Percentiles rank a stretch among this genome's conserved stretches.
Evolutionary conservation across 2,888 invertebrate genomes (phyloP).

Genomic region (Meandrusa payeni): DNA sequence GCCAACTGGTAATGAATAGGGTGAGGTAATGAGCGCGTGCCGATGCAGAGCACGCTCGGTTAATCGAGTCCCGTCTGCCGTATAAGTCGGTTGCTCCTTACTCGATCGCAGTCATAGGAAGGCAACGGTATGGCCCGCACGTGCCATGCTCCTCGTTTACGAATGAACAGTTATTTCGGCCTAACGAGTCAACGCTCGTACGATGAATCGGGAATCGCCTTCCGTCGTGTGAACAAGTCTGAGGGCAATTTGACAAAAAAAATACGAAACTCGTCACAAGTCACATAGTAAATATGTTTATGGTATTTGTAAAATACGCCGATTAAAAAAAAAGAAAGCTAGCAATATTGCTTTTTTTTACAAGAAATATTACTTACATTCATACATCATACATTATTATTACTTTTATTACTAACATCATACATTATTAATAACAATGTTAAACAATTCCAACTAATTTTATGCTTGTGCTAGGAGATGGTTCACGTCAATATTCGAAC

Average conservation of each 20-base stretch:
- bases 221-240: slow-evolving; percentile 5
- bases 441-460: no score
- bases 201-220: slow-evolving; percentile 20
- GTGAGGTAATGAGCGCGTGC: slow-evolving; percentile 68
- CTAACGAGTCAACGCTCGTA: slow-evolving; percentile 41
- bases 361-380: no score
- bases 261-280: not conserved
- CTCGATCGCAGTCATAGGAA: slow-evolving; percentile 28
- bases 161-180: slow-evolving; percentile 50
- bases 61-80: slow-evolving; percentile 50
- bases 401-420: no score
- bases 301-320: no score
- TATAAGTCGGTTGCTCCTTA: slow-evolving; percentile 15
- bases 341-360: no score
- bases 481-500: no score
- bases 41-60: slow-evolving; percentile 69
- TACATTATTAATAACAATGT: no score
- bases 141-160: slow-evolving; percentile 46
- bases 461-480: no score
- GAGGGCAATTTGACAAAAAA: slow-evolving; percentile 7
- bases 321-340: no score
- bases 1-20: slow-evolving; percentile 67
- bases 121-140: slow-evolving; percentile 44
- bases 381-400: no score
- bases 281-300: not conserved